phyloP scores from a whole-genome alignment of 2,113 vertebrate species.

The Vulpes lagopus region DNA sequence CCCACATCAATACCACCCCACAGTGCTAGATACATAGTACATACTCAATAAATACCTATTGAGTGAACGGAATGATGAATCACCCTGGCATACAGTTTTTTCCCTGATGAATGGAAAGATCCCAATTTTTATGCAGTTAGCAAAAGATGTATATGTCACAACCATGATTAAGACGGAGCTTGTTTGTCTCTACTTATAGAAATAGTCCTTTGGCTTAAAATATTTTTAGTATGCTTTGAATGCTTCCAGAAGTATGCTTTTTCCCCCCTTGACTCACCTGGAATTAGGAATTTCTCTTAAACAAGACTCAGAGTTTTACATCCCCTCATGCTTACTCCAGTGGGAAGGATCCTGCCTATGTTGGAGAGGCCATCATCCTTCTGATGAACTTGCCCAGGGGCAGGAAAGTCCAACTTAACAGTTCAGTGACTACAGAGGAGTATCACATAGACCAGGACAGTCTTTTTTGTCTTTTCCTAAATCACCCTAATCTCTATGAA shows the following conservation, averaged over 20 bases:
- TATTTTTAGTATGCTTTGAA: neutral
- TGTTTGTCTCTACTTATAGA: neutral
- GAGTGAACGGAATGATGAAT: neutral
- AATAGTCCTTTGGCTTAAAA: neutral
- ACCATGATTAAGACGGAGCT: no score
- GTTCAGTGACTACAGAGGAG: neutral
- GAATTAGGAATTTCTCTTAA: neutral
- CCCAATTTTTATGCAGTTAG: neutral
- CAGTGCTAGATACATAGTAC: fast-evolving
- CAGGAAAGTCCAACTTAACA: fast-evolving
- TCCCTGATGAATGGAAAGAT: neutral
- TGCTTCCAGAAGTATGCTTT: neutral
- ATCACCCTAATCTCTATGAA: neutral
- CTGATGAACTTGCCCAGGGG: no score
- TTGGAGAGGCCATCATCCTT: no score
- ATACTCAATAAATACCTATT: fast-evolving
- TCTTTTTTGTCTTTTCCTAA: neutral
- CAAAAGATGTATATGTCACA: neutral
- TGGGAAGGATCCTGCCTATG: fast-evolving
- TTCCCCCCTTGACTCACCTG: neutral
- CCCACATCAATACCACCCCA: fast-evolving
- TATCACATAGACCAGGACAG: no score
- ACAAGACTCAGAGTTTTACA: neutral
- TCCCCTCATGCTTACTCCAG: neutral
- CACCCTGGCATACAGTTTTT: fast-evolving